Percentiles rank a stretch among this genome's conserved stretches.
Evolutionary conservation across 2,113 vertebrate species (phyloP).

Genomic region (Atractosteus spatula): DNA sequence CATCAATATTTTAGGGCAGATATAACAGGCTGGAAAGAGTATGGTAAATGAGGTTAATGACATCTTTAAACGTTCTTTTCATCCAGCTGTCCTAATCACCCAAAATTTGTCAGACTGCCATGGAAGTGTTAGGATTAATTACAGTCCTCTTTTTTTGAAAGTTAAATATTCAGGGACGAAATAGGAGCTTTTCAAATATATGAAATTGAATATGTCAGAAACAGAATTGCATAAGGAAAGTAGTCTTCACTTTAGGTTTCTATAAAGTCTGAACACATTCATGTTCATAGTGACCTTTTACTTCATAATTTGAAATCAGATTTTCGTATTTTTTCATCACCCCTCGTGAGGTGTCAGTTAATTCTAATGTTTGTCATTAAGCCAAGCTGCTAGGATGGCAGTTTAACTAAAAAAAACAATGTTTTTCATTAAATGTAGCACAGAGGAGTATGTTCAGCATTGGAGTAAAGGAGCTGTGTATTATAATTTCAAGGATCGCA

Average conservation of each 20-base stretch:
- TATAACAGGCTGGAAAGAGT: slow-evolving; percentile 39
- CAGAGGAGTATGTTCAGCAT: too few relatives aligned
- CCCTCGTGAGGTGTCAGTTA: too few relatives aligned
- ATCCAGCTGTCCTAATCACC: slow-evolving; percentile 40
- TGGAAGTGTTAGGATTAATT: slow-evolving; percentile 65
- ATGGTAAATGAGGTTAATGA: slow-evolving; percentile 52
- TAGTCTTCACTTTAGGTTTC: slow-evolving; percentile 41
- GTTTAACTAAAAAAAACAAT: too few relatives aligned
- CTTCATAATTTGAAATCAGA: too few relatives aligned
- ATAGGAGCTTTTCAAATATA: slow-evolving; percentile 64
- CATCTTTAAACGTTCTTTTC: slow-evolving; percentile 57
- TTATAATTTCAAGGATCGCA: too few relatives aligned
- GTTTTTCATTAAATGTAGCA: too few relatives aligned
- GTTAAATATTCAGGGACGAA: slow-evolving; percentile 58
- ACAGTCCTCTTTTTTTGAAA: slow-evolving; percentile 47
- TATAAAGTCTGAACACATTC: slow-evolving; percentile 19
- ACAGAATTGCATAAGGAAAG: slow-evolving; percentile 58
- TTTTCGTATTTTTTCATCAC: too few relatives aligned
- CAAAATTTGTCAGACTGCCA: slow-evolving; percentile 55
- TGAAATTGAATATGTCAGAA: slow-evolving; percentile 71
- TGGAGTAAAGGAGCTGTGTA: too few relatives aligned
- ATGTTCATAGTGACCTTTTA: too few relatives aligned
- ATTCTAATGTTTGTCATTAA: too few relatives aligned
- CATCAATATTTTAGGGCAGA: slow-evolving; percentile 47
- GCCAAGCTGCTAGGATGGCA: too few relatives aligned